These are phyloP conservation scores for Balanococcus diminutus DNA, from an alignment of 2,888 invertebrate species.

Conservation along the genomic window DNA sequence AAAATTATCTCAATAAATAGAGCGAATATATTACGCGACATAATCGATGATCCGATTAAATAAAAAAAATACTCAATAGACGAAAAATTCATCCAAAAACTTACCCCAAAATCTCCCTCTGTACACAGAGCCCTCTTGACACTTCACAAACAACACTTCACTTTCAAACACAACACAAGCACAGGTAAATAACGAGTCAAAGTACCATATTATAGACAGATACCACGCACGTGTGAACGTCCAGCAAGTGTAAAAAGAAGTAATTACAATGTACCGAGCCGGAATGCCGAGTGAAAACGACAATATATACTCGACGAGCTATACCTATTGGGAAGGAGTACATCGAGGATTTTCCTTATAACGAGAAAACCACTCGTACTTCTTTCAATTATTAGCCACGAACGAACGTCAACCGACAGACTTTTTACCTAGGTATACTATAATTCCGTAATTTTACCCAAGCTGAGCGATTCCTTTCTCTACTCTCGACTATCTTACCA, in stretches of 20 bases:
- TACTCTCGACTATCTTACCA: background rate
- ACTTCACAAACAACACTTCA: background rate
- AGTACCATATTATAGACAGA: no score
- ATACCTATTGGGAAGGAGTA: background rate
- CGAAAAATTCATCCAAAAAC: background rate
- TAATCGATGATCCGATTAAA: background rate
- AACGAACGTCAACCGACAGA: background rate
- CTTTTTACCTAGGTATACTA: background rate
- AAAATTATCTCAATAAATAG: background rate
- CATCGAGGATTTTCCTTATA: background rate
- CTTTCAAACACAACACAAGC: background rate
- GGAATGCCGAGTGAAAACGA: slow-evolving; percentile 11
- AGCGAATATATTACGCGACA: background rate
- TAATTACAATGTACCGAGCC: slow-evolving; percentile 14
- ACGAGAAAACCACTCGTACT: slow-evolving; percentile 3
- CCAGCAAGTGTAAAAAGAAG: background rate
- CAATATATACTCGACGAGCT: background rate
- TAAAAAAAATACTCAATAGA: background rate
- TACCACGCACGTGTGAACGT: slow-evolving; percentile 22
- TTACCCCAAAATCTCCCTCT: background rate
- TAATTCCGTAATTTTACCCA: background rate
- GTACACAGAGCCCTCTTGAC: background rate
- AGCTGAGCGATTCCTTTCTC: background rate
- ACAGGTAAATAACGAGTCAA: background rate
- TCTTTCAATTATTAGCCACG: background rate